These are phyloP conservation scores for Adelges cooleyi DNA, from an alignment of 1,140 invertebrate species.

Conservation along the genomic window DNA sequence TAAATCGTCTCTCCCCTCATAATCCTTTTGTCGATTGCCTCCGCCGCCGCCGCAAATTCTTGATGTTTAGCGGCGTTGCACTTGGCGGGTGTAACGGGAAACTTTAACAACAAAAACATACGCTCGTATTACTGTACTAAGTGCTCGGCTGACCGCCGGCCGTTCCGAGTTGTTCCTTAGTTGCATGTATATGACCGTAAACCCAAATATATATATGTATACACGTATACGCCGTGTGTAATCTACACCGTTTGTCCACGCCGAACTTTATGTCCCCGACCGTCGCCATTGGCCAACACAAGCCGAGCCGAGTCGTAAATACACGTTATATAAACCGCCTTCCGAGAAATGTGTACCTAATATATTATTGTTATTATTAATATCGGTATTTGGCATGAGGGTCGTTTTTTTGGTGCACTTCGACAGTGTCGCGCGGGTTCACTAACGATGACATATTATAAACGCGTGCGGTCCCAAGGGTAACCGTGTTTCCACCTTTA, in stretches of 20 bases:
- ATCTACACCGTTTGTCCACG: not conserved
- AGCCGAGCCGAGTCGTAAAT: not conserved
- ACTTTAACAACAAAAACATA: no score
- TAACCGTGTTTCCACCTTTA: conserved; percentile 2
- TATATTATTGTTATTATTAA: no score
- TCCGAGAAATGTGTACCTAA: no score
- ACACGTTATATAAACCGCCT: not conserved
- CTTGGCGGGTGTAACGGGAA: not conserved
- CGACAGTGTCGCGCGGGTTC: not conserved
- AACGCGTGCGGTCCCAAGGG: not conserved
- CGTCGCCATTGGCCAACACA: not conserved
- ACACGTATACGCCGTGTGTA: not conserved
- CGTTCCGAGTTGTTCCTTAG: no score
- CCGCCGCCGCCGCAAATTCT: not conserved
- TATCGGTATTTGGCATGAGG: not conserved
- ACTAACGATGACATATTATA: conserved; percentile 15
- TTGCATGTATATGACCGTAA: no score
- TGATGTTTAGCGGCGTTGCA: conserved; percentile 1
- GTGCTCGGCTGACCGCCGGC: no score
- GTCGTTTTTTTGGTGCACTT: not conserved
- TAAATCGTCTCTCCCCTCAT: not conserved
- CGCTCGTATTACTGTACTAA: no score
- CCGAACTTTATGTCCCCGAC: not conserved
- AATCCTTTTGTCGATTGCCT: conserved; percentile 14
- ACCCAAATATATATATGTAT: no score